phyloP scores from a whole-genome alignment of 2,797 vertebrate genomes.

The Capromys pilorides region DNA sequence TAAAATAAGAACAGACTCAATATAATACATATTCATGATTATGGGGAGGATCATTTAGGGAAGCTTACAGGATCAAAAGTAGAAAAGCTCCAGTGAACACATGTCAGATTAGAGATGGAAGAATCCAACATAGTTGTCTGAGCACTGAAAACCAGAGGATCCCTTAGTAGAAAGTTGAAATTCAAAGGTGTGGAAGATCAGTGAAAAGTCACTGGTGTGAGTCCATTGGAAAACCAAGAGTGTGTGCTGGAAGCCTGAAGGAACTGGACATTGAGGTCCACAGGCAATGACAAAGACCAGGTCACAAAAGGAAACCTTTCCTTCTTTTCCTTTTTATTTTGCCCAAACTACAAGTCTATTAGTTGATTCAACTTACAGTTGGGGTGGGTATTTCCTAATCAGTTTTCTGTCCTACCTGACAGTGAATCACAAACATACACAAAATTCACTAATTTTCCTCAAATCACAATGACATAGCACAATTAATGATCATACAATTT shows the following conservation, averaged over 20 bases:
- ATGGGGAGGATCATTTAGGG: not conserved
- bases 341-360: not conserved
- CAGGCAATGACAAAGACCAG: not conserved
- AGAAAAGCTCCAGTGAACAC: not conserved
- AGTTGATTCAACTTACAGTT: not conserved
- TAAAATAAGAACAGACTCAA: not conserved
- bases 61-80: too few relatives aligned
- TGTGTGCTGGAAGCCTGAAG: not conserved
- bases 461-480: not conserved
- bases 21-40: not conserved
- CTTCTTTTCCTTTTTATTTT: not conserved
- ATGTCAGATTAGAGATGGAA: not conserved
- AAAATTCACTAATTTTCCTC: not conserved
- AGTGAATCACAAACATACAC: not conserved
- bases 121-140: not conserved
- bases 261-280: not conserved
- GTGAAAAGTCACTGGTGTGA: not conserved
- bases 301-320: not conserved
- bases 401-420: not conserved
- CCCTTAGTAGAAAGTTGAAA: not conserved
- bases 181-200: not conserved
- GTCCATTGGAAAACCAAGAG: not conserved
- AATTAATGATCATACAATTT: not conserved
- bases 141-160: not conserved
- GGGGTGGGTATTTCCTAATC: not conserved